Evolutionary conservation across 1,140 invertebrate species (phyloP), one percentile per base, ranked within the genome.

Genomic region (Acyrthosiphon pisum): DNA sequence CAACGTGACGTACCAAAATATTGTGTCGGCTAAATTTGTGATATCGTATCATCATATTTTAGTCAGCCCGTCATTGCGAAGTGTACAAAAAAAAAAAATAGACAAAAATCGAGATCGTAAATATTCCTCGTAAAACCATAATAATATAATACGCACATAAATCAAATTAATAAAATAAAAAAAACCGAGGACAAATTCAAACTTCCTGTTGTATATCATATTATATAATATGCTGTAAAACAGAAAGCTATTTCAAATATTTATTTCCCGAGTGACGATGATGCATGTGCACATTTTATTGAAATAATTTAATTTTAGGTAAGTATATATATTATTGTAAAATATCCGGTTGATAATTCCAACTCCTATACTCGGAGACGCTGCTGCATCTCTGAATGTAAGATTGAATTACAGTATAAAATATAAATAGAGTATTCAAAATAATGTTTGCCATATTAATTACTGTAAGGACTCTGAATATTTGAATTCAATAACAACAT

Each of bases 161-260:
- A 87, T 87, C 86, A 87, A 48, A 50, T 22, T 50, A 48, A 48
- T 30, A 46, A n/a, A 20, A n/a, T n/a, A 35, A 26, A 87, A 84
- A 83, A 84, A 48, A 50, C 83, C 41, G 26, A 76, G 18, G n/a
- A 44, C 37, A 86, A n/a, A 87, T 87, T 87, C 86, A 2, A 87
- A 87, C 86, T 87, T 87, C 86, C 86, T 87, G 86, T 20, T 86
- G 23, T 46, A 86, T 76, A 76, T 83, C 76, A 83, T 46, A 87
- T 87, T 30, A n/a, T 46, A 26, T 81, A 41, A 23, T 37, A 81
- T 37, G 37, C 23, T 41, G 3, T 41, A 84, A 37, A 11, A 84
- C 9, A 44, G 83, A 84, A 46, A 46, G 44, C 84, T 46, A 86
- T 86, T 86, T 11, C 84, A 86, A 86, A 86, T 18, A 46, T 84